Evolutionary conservation across 2,888 invertebrate species (phyloP).

Genomic region (Fragum whitleyi): DNA sequence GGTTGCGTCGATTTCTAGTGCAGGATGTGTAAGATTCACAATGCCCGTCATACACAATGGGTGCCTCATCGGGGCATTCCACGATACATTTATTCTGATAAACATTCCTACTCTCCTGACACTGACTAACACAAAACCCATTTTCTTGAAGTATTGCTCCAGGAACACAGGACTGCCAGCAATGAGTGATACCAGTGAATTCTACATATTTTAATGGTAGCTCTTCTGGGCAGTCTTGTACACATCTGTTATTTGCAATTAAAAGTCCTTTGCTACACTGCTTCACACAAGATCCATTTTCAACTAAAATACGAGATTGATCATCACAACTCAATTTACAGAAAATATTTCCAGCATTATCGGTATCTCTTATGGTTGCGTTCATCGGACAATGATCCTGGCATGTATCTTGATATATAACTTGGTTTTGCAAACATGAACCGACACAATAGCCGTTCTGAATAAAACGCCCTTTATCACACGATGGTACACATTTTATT

Average conservation of each 20-base stretch:
- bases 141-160: not conserved
- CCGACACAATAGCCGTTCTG: slow-evolving; percentile 8
- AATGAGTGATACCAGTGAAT: not conserved
- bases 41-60: not conserved
- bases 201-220: not conserved
- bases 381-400: not conserved
- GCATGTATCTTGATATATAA: not conserved
- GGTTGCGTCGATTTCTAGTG: not conserved
- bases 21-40: not conserved
- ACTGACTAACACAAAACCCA: not conserved
- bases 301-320: not conserved
- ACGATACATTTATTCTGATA: not conserved
- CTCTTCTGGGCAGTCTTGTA: not conserved
- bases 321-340: not conserved
- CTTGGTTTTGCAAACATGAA: not conserved
- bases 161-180: not conserved
- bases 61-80: not conserved
- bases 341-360: not conserved
- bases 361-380: not conserved
- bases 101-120: not conserved
- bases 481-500: not conserved
- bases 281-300: not conserved
- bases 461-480: not conserved
- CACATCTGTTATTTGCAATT: not conserved
- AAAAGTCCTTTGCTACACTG: not conserved